Evolutionary conservation across 2,888 invertebrate species (phyloP).

Genomic region (Notodonta ziczac): DNA sequence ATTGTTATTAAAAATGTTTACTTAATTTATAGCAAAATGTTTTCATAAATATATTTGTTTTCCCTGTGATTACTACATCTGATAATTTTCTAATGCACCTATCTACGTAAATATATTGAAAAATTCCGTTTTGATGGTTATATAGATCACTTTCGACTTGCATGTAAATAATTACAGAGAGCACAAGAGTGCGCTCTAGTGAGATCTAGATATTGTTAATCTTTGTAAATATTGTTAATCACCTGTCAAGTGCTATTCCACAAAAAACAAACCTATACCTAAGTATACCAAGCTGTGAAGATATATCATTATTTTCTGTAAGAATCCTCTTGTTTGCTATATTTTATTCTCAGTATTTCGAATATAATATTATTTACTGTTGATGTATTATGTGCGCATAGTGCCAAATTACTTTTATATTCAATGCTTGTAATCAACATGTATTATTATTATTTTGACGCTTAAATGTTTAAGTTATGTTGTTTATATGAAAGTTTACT

Average conservation of each 20-base stretch:
- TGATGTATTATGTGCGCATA: constrained; percentile 53
- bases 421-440: constrained; percentile 49
- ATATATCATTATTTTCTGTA: constrained; percentile 65
- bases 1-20: background rate
- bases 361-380: constrained; percentile 53
- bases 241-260: constrained; percentile 69
- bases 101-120: background rate
- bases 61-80: no score
- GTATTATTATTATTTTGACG: constrained; percentile 35
- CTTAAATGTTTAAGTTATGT: constrained; percentile 35
- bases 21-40: background rate
- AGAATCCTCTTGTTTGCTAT: constrained; percentile 57
- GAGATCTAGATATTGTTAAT: constrained; percentile 66
- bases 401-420: constrained; percentile 75
- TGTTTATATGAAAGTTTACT: constrained; percentile 31
- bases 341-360: constrained; percentile 58
- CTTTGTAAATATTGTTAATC: constrained; percentile 78
- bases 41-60: background rate
- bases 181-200: constrained; percentile 42
- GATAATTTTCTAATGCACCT: no score
- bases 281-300: constrained; percentile 63
- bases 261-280: constrained; percentile 44
- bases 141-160: constrained; percentile 19
- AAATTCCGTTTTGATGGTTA: background rate
- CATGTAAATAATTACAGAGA: constrained; percentile 38